Evolutionary conservation across 2,888 invertebrate species (phyloP).

Genomic region (Pseudococcus longispinus): DNA sequence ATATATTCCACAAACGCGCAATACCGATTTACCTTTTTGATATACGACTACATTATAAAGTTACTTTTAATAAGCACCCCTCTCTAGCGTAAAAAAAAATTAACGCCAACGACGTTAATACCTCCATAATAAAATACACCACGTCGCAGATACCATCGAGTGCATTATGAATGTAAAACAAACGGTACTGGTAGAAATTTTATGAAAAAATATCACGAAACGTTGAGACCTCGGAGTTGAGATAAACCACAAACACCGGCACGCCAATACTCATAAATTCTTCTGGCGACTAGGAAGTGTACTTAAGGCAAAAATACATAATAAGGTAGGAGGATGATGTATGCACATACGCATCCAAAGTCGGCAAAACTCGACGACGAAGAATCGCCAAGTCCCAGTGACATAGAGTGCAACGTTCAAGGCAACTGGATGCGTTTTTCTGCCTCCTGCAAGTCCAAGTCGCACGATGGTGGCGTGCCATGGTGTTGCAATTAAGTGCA

Average conservation of each 20-base stretch:
- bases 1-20: background rate
- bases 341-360: background rate
- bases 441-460: background rate
- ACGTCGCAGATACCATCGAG: background rate
- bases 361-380: background rate
- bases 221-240: background rate
- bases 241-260: background rate
- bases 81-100: background rate
- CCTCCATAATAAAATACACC: background rate
- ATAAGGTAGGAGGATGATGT: background rate
- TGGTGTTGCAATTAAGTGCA: constrained; percentile 47
- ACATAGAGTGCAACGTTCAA: constrained; percentile 40
- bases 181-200: background rate
- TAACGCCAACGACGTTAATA: background rate
- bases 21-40: background rate
- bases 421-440: constrained; percentile 16
- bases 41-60: background rate
- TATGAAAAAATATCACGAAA: constrained; percentile 33
- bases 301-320: background rate
- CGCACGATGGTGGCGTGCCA: constrained; percentile 1
- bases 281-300: background rate
- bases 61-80: background rate
- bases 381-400: constrained; percentile 40
- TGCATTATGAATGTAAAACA: constrained; percentile 4
- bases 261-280: background rate